phyloP scores from a whole-genome alignment of 2,888 invertebrate species.

The Pheosia tremula region DNA sequence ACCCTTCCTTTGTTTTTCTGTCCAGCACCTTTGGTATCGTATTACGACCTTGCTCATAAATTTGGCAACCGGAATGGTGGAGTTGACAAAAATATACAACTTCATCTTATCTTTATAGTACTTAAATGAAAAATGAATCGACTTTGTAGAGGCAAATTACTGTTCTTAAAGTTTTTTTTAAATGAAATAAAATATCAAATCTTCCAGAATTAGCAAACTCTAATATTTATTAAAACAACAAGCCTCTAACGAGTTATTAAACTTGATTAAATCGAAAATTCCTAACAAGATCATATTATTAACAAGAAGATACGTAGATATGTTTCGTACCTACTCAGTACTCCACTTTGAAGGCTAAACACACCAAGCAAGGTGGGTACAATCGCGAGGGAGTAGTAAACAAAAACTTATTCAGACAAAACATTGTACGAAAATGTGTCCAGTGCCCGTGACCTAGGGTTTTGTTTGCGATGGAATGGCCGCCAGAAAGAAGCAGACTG shows the following conservation, averaged over 20 bases:
- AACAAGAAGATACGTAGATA: conserved; percentile 10
- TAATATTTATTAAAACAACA: conserved; percentile 8
- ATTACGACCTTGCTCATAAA: conserved; percentile 49
- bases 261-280: conserved; percentile 9
- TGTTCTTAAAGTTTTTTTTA: conserved; percentile 1
- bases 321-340: conserved; percentile 38
- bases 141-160: conserved; percentile 6
- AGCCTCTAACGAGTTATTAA: conserved; percentile 5
- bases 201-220: conserved; percentile 10
- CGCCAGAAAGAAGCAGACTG: conserved; percentile 78
- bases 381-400: conserved; percentile 46
- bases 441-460: conserved; percentile 77
- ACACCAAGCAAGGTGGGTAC: conserved; percentile 42
- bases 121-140: conserved; percentile 10
- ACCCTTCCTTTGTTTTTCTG: conserved; percentile 51
- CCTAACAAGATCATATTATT: conserved; percentile 11
- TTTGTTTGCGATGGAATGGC: conserved; percentile 72
- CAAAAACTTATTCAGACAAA: conserved; percentile 45
- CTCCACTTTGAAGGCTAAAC: conserved; percentile 49
- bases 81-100: conserved; percentile 16
- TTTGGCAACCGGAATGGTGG: conserved; percentile 40
- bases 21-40: conserved; percentile 42
- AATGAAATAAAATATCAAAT: conserved; percentile 8
- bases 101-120: conserved; percentile 12
- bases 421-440: conserved; percentile 68